These are phyloP conservation scores for Ophthalmolycus amberensis DNA, from an alignment of 2,113 vertebrate genomes.

Conservation along the genomic window DNA sequence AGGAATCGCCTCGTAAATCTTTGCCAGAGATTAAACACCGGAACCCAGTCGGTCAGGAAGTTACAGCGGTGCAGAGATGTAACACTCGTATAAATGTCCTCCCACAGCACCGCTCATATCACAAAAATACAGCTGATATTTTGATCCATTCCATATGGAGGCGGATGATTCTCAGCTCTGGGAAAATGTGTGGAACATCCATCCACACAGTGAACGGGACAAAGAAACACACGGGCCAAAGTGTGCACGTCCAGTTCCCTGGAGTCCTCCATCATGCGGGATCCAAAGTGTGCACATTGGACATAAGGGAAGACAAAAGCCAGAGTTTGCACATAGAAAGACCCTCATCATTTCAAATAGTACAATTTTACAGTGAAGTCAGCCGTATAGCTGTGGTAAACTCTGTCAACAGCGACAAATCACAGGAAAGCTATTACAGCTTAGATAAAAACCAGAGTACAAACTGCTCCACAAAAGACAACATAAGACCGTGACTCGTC, in stretches of 20 bases:
- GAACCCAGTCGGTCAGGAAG: constrained; percentile 29
- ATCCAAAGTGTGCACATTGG: not conserved
- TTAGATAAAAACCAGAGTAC: no score
- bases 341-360: not conserved
- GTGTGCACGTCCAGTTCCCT: not conserved
- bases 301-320: not conserved
- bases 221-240: constrained; percentile 4
- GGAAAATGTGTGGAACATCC: constrained; percentile 25
- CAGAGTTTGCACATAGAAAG: not conserved
- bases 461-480: no score
- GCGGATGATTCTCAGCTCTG: constrained; percentile 22
- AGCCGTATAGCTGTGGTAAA: no score
- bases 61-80: constrained; percentile 13
- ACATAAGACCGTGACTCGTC: no score
- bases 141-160: constrained; percentile 53
- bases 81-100: constrained; percentile 46
- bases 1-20: constrained; percentile 33
- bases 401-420: no score
- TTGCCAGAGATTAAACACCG: constrained; percentile 32
- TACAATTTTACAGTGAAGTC: not conserved
- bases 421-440: no score
- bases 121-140: constrained; percentile 46
- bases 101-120: constrained; percentile 23
- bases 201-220: not conserved
- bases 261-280: not conserved